phyloP scores from a whole-genome alignment of 2,888 invertebrate genomes.

The Chloromyia formosa region DNA sequence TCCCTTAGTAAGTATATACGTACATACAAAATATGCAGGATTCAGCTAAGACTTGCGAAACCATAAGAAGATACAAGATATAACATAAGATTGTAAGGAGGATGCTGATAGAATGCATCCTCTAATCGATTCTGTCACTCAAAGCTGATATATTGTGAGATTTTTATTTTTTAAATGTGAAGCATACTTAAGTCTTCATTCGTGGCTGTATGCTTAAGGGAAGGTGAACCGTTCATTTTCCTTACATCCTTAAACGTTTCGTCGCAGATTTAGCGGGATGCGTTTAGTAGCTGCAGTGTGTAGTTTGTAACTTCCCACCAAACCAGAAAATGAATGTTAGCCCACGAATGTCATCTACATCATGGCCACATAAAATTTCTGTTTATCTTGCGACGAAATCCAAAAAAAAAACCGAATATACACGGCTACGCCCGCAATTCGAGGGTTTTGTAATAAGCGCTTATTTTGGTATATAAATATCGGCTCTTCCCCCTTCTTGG shows the following conservation, averaged over 20 bases:
- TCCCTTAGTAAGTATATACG: background rate
- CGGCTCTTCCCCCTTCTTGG: too few relatives aligned
- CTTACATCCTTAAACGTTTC: background rate
- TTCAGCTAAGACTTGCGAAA: background rate
- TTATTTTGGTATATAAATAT: too few relatives aligned
- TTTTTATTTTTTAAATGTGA: constrained; percentile 45
- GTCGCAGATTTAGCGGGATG: background rate
- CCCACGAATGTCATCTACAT: too few relatives aligned
- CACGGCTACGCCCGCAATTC: too few relatives aligned
- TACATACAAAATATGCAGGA: background rate
- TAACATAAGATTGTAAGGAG: too few relatives aligned
- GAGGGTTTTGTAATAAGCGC: too few relatives aligned
- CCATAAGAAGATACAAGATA: background rate
- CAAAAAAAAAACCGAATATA: too few relatives aligned
- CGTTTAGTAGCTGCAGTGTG: too few relatives aligned
- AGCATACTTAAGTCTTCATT: background rate
- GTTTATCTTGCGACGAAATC: too few relatives aligned
- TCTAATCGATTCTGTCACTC: constrained; percentile 50
- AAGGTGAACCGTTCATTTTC: background rate
- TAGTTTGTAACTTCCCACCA: too few relatives aligned
- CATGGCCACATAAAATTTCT: too few relatives aligned
- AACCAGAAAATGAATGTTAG: too few relatives aligned
- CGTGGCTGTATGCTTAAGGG: background rate
- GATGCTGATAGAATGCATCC: constrained; percentile 48
- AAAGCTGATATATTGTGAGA: constrained; percentile 47